Base-by-base conservation (phyloP, 2,113 vertebrate genomes). In the Microcebus tavaratra region DNA sequence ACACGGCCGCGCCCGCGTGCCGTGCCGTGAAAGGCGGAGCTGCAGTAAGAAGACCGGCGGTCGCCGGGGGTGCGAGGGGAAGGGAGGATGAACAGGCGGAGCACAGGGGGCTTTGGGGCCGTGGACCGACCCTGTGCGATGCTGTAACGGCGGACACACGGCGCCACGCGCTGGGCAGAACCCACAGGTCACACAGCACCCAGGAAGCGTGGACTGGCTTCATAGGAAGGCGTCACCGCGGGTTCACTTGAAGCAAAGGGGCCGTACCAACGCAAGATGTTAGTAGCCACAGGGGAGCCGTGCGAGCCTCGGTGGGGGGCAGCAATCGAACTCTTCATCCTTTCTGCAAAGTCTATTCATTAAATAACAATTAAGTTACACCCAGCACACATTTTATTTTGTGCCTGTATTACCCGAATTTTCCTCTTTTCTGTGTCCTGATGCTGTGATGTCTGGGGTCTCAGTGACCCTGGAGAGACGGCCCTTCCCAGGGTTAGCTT, bases 131-230 rank as follows among this genome's bases (percentile, higher is more conserved):
- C 79, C 23, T 12, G 1, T 31, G 25, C 10, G 55, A 34, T 23
- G 2, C 50, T 21, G 23, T 4, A 27, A 27, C 1, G 23, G 61
- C 34, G 2, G 14, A 4, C 2, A 2, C 23, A 0, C 5, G 14
- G n/a, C 78, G 17, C 55, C 6, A 15, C 2, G 18, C 68, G 0
- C 9, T 42, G 42, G 42, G 53, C 50, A 21, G 42, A 63, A 27
- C 27, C 34, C 10, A 21, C 4, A n/a, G 31, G 31, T 39, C 0
- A 29, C 1, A 1, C 48, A 23, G 11, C 45, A 57, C 55, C 3
- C 9, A 50, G 2, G 21, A 17, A 45, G 53, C 0, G 15, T 3
- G 53, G 57, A 4, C 70, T 29, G 21, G 6, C 13, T 65, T 29
- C 17, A 39, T 20, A 23, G 25, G 2, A 11, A 14, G 3, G 4